These are phyloP conservation scores for Phocoena phocoena DNA, from an alignment of 2,113 vertebrate species.

Conservation along the genomic window DNA sequence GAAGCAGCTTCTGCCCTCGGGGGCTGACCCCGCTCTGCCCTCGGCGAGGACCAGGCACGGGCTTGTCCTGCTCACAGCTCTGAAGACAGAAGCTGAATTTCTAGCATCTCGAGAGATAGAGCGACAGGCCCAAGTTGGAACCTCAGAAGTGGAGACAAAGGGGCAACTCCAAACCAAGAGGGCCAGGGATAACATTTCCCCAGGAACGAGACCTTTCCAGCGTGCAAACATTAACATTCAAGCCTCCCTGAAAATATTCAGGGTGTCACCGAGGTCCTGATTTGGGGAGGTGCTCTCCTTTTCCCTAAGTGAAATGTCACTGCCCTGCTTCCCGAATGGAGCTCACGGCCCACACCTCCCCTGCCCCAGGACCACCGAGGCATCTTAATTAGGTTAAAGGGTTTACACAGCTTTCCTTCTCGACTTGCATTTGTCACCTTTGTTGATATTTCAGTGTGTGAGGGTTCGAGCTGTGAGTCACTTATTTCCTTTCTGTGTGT, in stretches of 20 bases:
- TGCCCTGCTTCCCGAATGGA: not conserved
- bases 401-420: not conserved
- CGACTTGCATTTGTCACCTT: not conserved
- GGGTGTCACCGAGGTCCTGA: not conserved
- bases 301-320: constrained; percentile 30
- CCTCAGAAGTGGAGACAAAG: not conserved
- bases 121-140: not conserved
- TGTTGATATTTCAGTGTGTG: not conserved
- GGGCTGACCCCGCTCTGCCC: not conserved
- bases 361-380: not conserved
- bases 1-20: not conserved
- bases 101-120: not conserved
- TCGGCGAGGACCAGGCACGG: accelerated
- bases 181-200: not conserved
- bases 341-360: not conserved
- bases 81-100: not conserved
- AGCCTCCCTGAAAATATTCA: constrained; percentile 44
- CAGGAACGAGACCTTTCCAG: not conserved
- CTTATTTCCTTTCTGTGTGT: not conserved
- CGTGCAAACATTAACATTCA: constrained; percentile 11
- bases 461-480: not conserved
- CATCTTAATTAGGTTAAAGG: not conserved
- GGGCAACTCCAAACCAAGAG: not conserved
- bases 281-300: not conserved
- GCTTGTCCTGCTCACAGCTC: accelerated